phyloP scores from a whole-genome alignment of 2,888 invertebrate genomes.

The Cephus pygmeus region DNA sequence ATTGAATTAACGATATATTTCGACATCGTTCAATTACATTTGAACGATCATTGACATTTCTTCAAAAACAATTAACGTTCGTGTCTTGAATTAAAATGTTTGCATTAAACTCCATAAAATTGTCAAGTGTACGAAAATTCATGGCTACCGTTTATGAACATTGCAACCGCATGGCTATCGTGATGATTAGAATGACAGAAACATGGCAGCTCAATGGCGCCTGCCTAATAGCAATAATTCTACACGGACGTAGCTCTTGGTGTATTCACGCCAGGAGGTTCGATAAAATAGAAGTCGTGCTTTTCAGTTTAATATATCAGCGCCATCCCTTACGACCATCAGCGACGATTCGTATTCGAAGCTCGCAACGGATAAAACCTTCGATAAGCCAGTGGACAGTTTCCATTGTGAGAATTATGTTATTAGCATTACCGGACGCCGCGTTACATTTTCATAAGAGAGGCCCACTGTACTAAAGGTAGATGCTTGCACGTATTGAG shows the following conservation, averaged over 20 bases:
- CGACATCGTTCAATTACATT: not conserved
- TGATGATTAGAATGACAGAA: not conserved
- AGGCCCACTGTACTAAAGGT: not conserved
- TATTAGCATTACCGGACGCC: slow-evolving; percentile 26
- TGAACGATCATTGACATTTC: not conserved
- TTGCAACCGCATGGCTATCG: not conserved
- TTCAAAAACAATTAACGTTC: not conserved
- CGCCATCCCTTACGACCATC: too few species aligned
- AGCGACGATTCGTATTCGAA: too few species aligned
- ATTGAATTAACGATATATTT: not conserved
- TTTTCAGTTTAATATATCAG: too few species aligned
- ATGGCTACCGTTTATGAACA: not conserved
- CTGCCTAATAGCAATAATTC: not conserved
- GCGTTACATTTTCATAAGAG: slow-evolving; percentile 23
- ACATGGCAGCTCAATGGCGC: not conserved
- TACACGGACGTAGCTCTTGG: not conserved
- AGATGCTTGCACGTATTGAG: slow-evolving; percentile 3
- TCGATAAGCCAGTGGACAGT: slow-evolving; percentile 23
- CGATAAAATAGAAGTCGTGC: too few species aligned
- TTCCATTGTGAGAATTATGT: slow-evolving; percentile 19
- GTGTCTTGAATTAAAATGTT: not conserved
- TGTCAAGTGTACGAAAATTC: not conserved
- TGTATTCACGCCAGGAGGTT: not conserved
- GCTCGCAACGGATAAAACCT: not conserved
- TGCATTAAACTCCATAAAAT: not conserved